Evolutionary conservation across 2,113 vertebrate species (phyloP).

Genomic region (Neotoma lepida): DNA sequence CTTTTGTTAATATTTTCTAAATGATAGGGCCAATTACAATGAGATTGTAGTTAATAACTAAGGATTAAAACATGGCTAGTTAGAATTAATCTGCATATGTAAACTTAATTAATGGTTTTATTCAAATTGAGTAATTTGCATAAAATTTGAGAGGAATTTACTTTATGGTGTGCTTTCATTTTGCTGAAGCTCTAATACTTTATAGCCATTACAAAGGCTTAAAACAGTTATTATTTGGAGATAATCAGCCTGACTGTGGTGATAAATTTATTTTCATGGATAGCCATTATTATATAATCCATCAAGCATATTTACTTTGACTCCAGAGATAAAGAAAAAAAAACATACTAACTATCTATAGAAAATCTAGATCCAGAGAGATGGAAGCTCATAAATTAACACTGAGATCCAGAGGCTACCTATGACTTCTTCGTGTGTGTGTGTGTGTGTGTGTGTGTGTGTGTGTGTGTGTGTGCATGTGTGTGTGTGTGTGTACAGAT

Average conservation of each 20-base stretch:
- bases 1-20: constrained; percentile 65
- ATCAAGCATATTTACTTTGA: background rate
- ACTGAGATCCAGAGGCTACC: background rate
- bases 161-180: constrained; percentile 48
- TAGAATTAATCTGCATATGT: constrained; percentile 68
- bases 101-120: constrained; percentile 73
- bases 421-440: background rate
- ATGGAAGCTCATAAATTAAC: background rate
- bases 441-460: background rate
- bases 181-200: constrained; percentile 57
- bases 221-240: constrained; percentile 51
- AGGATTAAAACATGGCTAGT: constrained; percentile 75
- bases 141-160: constrained; percentile 57
- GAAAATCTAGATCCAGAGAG: background rate
- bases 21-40: constrained; percentile 50
- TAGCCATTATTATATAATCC: constrained; percentile 30
- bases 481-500: background rate
- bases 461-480: background rate
- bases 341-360: background rate
- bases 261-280: constrained; percentile 52
- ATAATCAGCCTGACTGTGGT: constrained; percentile 34
- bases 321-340: background rate
- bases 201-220: constrained; percentile 20
- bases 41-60: constrained; percentile 66
- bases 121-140: constrained; percentile 56